phyloP scores from a whole-genome alignment of 2,888 invertebrate genomes.

The Pseudanteris insignis region DNA sequence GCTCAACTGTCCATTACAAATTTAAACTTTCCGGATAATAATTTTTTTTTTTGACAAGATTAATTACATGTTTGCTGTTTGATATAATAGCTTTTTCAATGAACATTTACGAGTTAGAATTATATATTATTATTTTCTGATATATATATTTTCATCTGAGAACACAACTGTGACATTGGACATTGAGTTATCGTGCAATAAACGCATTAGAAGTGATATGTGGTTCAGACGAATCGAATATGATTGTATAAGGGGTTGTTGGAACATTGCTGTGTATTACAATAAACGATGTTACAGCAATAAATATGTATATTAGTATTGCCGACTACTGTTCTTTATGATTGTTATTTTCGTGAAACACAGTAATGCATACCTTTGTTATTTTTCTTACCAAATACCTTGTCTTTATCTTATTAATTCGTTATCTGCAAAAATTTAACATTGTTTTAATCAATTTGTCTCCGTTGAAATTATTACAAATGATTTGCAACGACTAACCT shows the following conservation, averaged over 20 bases:
- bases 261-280: slow-evolving; percentile 59
- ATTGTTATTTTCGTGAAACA: slow-evolving; percentile 53
- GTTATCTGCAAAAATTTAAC: no score
- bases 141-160: neutral
- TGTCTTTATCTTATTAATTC: no score
- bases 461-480: no score
- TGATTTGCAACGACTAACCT: no score
- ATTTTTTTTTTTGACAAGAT: no score
- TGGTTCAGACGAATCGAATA: slow-evolving; percentile 44
- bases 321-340: slow-evolving; percentile 57
- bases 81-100: no score
- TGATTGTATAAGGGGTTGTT: slow-evolving; percentile 53
- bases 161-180: slow-evolving; percentile 20
- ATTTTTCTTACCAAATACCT: no score
- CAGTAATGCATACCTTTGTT: slow-evolving; percentile 50
- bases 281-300: slow-evolving; percentile 63
- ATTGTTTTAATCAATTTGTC: no score
- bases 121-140: no score
- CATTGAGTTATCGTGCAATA: slow-evolving; percentile 39
- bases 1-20: slow-evolving; percentile 29
- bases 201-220: slow-evolving; percentile 24
- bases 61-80: no score
- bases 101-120: no score
- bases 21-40: neutral
- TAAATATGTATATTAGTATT: slow-evolving; percentile 64